A percentile compares a stretch with the other conserved stretches of the same genome.
phyloP scores from a whole-genome alignment of 2,797 vertebrate genomes.

The Trachops cirrhosus region DNA sequence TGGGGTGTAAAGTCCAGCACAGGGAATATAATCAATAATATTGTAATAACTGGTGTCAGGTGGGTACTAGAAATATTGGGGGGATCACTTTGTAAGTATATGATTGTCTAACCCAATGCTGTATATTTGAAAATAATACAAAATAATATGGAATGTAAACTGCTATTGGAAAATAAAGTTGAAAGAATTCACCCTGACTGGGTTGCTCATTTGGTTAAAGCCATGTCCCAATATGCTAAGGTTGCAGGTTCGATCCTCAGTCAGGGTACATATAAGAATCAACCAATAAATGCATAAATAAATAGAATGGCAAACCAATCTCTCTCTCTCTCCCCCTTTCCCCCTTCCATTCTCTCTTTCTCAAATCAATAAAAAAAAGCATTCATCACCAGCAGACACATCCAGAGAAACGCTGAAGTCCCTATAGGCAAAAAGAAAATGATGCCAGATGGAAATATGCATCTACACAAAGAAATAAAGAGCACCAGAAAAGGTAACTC shows the following conservation, averaged over 20 bases:
- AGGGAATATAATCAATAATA: neutral
- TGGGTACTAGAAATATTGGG: neutral
- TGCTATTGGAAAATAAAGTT: neutral
- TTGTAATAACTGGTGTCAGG: neutral
- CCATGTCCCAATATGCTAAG: neutral
- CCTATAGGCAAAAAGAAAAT: neutral
- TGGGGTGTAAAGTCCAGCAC: neutral
- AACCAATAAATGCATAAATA: neutral
- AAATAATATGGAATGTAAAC: neutral
- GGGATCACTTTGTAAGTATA: neutral
- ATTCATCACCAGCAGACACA: neutral
- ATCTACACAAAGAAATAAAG: neutral
- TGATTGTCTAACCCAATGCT: neutral
- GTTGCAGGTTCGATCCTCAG: neutral
- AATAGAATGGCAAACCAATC: neutral
- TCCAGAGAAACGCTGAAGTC: neutral
- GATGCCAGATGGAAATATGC: neutral
- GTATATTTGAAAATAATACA: too few species aligned
- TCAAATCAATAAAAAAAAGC: neutral
- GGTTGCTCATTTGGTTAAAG: neutral
- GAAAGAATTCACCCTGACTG: neutral
- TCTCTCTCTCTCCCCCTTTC: too few species aligned
- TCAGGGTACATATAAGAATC: neutral
- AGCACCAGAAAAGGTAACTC: neutral
- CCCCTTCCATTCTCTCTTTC: too few species aligned